Base-by-base conservation (phyloP, 2,888 invertebrate genomes). In the Agrotis exclamationis region DNA sequence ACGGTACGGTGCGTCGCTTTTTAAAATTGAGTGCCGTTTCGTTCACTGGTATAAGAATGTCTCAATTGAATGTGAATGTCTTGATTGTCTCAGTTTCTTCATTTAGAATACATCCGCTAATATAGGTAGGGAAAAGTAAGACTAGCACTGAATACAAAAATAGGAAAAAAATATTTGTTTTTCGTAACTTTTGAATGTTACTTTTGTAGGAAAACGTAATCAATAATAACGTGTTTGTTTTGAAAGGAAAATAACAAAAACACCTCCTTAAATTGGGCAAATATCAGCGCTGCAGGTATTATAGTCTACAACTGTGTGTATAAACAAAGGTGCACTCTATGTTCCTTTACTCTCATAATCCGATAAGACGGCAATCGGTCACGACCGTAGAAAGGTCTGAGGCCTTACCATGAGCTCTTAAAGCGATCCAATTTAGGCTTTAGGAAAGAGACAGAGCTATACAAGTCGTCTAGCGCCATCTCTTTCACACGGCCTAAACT, bases 11-110 rank as follows among this genome's bases (percentile, higher is more conserved):
- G 70, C 63, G 45, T 66, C 24, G 57, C 57, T 67, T 74, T 70
- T 79, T 65, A 51, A 67, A 79, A 67, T 64, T 72, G 76, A 68
- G n/a, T 72, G 72, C 45, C 63, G 57, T 67, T 76, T 53, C 53
- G 56, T 63, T 20, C 45, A 24, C 70, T 54, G 14, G 44, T n/a
- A 48, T 39, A 22, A 20, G 18, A 22, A 22, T 28, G 44, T 57
- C n/a, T 60, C 24, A 44, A 50, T 62, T 74, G n/a, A 58, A 63
- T 16, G 16, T 14, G 16, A 18, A 45, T 65, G 13, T 74, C 5
- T 63, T 16, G 2, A 39, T 74, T 22, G 16, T 47, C 9, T 64
- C 24, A 22, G 6, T 57, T 44, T 58, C 22, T 28, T 56, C 6
- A 18, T 44, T 44, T 28, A 2, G 13, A 62, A 22, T 13, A 48